These are phyloP conservation scores for Phataginus tetradactyla DNA, from an alignment of 2,797 vertebrate genomes.

Conservation along the genomic window DNA sequence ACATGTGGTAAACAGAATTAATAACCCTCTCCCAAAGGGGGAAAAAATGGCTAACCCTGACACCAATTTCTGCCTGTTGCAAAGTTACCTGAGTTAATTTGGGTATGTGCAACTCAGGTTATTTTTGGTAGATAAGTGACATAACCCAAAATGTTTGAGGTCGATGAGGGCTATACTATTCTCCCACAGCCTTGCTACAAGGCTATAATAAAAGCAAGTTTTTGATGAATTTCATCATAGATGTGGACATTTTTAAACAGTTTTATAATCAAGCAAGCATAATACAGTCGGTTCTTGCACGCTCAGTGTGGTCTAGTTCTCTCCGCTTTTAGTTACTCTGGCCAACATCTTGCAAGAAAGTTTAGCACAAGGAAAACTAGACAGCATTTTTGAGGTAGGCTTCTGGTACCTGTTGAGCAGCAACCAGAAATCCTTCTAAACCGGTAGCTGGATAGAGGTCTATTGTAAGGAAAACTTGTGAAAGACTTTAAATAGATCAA, in stretches of 20 bases:
- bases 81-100: background rate
- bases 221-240: background rate
- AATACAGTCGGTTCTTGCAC: background rate
- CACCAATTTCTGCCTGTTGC: background rate
- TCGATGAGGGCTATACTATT: background rate
- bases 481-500: background rate
- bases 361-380: background rate
- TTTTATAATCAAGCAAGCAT: background rate
- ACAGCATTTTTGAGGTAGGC: background rate
- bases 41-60: background rate
- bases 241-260: background rate
- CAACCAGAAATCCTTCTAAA: background rate
- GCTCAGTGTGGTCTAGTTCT: background rate
- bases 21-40: background rate
- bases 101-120: background rate
- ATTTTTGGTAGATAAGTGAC: background rate
- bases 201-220: background rate
- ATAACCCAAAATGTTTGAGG: background rate
- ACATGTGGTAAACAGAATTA: background rate
- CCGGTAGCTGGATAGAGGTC: background rate
- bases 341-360: background rate
- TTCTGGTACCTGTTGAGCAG: background rate
- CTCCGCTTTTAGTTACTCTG: background rate
- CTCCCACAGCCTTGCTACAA: background rate
- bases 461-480: background rate